Base-by-base conservation (phyloP, 2,113 vertebrate species). In the Neotragus moschatus region DNA sequence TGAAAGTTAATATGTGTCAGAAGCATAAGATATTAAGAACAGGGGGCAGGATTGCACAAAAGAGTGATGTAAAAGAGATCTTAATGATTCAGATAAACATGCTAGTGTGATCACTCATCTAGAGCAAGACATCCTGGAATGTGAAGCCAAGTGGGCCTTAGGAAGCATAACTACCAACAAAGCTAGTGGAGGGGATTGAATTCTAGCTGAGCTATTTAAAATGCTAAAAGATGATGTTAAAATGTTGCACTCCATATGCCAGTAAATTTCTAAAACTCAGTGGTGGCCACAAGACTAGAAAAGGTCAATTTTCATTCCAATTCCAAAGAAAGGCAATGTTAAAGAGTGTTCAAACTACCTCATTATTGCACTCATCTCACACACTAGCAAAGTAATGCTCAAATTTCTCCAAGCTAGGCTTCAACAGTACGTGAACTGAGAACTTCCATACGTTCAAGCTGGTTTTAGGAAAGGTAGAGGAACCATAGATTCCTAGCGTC, bases 401-500 rank as follows among this genome's bases (percentile, higher is more conserved):
- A 70, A 36, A 36, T 36, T 70, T 36, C n/a, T 70, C n/a, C 63
- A 70, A 21, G n/a, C 63, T 70, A 70, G 63, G n/a, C n/a, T 70
- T 70, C n/a, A 70, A 70, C 8, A 10, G n/a, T 11, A 36, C 8
- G 11, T 70, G 63, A 21, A 70, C 4, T 1, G 4, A n/a, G 33
- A n/a, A 63, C 7, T 21, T 36, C 5, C 0, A 1, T 19, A 36
- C 36, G n/a, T 70, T 70, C n/a, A 70, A 70, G 9, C 9, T 70
- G n/a, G 33, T 36, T 36, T 70, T 70, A 11, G 17, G 21, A 36
- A 36, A 70, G 19, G 63, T 70, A 70, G 63, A 70, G 17, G 63
- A 36, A 21, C n/a, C 17, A 36, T 16, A 70, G n/a, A 70, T 36
- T 70, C 33, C 17, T 70, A 70, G 4, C 0, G 0, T 70, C 4